phyloP scores from a whole-genome alignment of 2,888 invertebrate genomes.

The Drosophila meridiana region DNA sequence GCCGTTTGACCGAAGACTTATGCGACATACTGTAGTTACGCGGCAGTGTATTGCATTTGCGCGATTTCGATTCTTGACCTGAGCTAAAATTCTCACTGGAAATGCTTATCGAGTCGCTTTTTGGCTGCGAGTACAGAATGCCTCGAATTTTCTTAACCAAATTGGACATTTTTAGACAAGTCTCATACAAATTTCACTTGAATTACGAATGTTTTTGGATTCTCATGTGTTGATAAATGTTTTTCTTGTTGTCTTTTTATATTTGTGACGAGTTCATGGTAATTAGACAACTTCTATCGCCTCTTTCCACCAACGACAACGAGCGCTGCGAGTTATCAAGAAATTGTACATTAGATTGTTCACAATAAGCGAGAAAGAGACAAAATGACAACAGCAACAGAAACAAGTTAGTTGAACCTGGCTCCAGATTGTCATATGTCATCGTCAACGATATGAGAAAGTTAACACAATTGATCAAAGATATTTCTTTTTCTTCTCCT shows the following conservation, averaged over 20 bases:
- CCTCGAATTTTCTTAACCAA: slow-evolving; percentile 70
- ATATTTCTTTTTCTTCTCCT: slow-evolving; percentile 5
- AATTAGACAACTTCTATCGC: slow-evolving; percentile 58
- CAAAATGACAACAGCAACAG: background rate
- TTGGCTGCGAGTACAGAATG: slow-evolving; percentile 51
- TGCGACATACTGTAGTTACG: slow-evolving; percentile 31
- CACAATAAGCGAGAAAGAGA: slow-evolving; percentile 7
- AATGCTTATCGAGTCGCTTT: slow-evolving; percentile 32
- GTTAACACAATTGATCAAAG: slow-evolving; percentile 47
- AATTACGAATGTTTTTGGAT: slow-evolving; percentile 28
- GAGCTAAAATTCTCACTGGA: slow-evolving; percentile 27
- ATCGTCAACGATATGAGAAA: slow-evolving; percentile 43
- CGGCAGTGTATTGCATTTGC: slow-evolving; percentile 49
- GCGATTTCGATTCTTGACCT: background rate
- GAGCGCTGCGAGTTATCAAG: slow-evolving; percentile 59
- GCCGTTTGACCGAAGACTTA: slow-evolving; percentile 26
- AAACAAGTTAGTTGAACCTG: slow-evolving; percentile 27
- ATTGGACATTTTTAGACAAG: slow-evolving; percentile 56
- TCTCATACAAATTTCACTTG: slow-evolving; percentile 22
- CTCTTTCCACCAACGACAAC: slow-evolving; percentile 65
- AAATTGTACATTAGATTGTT: slow-evolving; percentile 47
- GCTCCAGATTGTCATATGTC: slow-evolving; percentile 47
- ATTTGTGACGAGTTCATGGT: slow-evolving; percentile 67
- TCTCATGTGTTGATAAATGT: slow-evolving; percentile 16
- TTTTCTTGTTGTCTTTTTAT: slow-evolving; percentile 17